Evolutionary conservation across 2,113 vertebrate species (phyloP), one percentile per base, ranked within the genome.

Genomic region (Caretta caretta): DNA sequence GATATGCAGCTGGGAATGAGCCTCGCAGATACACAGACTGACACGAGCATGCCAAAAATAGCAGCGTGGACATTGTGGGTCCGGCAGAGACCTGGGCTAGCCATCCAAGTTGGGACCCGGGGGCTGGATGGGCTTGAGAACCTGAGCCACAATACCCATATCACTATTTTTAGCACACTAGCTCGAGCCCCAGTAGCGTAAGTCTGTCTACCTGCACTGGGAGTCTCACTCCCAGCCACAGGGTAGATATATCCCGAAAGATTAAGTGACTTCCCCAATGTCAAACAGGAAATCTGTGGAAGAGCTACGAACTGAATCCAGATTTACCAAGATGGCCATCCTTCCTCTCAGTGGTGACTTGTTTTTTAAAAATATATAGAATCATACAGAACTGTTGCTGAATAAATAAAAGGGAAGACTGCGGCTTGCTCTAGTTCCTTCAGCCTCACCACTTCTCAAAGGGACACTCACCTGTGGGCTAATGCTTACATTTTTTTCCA

Each of bases 381-480:
- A 56, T 56, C 10, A 42, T 22, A 24, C 17, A 20, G 65, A 20
- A 9, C 20, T 72, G 20, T 38, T 72, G 10, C 10, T 69, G 46
- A 35, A 27, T 86, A 22, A 84, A n/a, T 1, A 6, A 81, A 90
- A 80, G 53, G 35, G 24, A 13, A 38, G 27, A 51, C 31, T 85
- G 24, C 16, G 20, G 4, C 2, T 72, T 25, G 46, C 49, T 56
- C n/a, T 49, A 38, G 53, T 5, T 75, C 25, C 57, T 82, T 27
- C n/a, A 38, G 10, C n/a, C 24, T 38, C n/a, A 72, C 9, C 19
- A 54, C 78, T 76, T 22, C 42, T 87, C 76, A 59, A 29, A 79
- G n/a, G 1, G 72, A 31, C 1, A 2, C 9, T 25, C n/a, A 38
- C 0, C 0, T 0, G 35, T 35, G 65, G 84, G 80, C 46, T 2